phyloP scores from a whole-genome alignment of 2,113 vertebrate genomes.

The Sula dactylatra region DNA sequence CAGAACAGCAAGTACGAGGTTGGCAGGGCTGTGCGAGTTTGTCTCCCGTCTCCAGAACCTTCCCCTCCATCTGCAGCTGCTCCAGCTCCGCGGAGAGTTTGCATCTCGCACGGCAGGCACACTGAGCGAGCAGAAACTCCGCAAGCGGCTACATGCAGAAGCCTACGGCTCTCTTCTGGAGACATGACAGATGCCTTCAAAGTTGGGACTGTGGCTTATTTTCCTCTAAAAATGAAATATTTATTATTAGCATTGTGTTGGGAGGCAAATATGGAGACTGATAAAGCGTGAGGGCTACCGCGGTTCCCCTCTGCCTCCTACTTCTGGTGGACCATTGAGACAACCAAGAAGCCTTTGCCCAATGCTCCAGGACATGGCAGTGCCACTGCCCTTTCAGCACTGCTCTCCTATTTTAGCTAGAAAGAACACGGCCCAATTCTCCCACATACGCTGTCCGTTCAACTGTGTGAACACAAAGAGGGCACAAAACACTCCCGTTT shows the following conservation, averaged over 20 bases:
- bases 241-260: background rate
- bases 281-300: fast-evolving
- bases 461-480: fast-evolving
- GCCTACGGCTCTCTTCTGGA: fast-evolving
- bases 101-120: fast-evolving
- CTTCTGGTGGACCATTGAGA: fast-evolving
- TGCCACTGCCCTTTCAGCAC: background rate
- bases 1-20: background rate
- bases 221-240: background rate
- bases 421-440: fast-evolving
- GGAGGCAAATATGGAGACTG: background rate
- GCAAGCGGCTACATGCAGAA: background rate
- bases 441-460: fast-evolving
- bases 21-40: background rate
- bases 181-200: background rate
- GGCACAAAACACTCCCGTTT: fast-evolving
- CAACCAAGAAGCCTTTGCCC: background rate
- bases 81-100: background rate
- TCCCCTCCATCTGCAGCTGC: background rate
- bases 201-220: background rate
- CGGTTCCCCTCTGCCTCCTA: background rate
- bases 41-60: background rate
- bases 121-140: background rate
- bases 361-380: fast-evolving
- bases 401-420: fast-evolving